Percentiles rank a stretch among this genome's conserved stretches.
phyloP scores from a whole-genome alignment of 2,113 vertebrate genomes.

The Sarotherodon lohbergeri region DNA sequence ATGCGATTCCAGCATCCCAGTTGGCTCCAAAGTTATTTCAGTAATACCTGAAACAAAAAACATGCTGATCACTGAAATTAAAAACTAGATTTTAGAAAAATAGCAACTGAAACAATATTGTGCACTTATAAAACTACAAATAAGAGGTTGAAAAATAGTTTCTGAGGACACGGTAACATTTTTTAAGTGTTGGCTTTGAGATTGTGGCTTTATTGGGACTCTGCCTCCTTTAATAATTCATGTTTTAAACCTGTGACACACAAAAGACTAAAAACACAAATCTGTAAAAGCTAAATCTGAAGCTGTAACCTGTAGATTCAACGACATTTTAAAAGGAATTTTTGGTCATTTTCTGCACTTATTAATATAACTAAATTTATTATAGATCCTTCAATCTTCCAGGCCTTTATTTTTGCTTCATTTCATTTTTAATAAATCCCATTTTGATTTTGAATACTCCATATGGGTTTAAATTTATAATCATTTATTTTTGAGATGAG shows the following conservation, averaged over 20 bases:
- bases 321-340: rapidly evolving
- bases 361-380: rapidly evolving
- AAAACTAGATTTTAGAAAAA: background rate
- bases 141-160: background rate
- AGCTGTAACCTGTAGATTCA: background rate
- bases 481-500: background rate
- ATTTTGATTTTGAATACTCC: rapidly evolving
- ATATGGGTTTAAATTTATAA: background rate
- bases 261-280: background rate
- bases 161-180: background rate
- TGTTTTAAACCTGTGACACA: background rate
- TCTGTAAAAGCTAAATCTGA: rapidly evolving
- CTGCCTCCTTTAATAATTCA: background rate
- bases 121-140: background rate
- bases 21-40: background rate
- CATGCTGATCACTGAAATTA: background rate
- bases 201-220: background rate
- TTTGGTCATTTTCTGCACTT: background rate
- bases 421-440: background rate
- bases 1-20: background rate
- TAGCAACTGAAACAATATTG: background rate
- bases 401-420: background rate
- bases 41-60: background rate
- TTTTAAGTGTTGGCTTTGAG: background rate
- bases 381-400: background rate